These are phyloP conservation scores for Bujurquina vittata DNA, from an alignment of 2,113 vertebrate genomes.

Conservation along the genomic window DNA sequence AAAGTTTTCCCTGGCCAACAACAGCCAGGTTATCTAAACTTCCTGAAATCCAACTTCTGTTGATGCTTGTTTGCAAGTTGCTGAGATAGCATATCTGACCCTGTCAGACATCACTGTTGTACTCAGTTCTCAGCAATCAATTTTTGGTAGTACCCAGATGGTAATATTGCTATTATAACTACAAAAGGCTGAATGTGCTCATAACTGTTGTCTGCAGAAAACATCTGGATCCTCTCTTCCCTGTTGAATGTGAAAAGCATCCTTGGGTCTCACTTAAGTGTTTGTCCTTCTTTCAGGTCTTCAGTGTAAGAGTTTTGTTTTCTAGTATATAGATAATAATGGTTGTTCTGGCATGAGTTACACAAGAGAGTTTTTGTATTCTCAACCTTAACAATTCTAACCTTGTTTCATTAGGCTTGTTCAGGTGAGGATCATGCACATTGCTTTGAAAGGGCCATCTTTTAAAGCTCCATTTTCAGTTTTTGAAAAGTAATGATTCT, in stretches of 20 bases:
- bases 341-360: neutral
- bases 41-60: neutral
- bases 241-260: neutral
- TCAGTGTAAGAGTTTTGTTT: neutral
- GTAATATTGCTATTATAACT: neutral
- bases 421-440: neutral
- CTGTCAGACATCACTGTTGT: neutral
- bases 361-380: neutral
- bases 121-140: neutral
- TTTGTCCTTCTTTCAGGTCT: neutral
- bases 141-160: neutral
- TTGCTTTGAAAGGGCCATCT: neutral
- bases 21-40: neutral
- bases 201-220: neutral
- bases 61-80: neutral
- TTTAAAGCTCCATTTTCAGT: neutral
- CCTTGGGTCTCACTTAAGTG: neutral
- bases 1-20: too few species aligned
- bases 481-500: neutral
- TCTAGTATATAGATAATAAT: neutral
- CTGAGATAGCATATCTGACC: neutral
- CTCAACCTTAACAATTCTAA: neutral
- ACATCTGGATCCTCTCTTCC: neutral
- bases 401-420: too few species aligned
- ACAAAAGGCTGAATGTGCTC: neutral